Base-by-base conservation (phyloP, 1,140 invertebrate species). In the Dinoponera quadriceps region DNA sequence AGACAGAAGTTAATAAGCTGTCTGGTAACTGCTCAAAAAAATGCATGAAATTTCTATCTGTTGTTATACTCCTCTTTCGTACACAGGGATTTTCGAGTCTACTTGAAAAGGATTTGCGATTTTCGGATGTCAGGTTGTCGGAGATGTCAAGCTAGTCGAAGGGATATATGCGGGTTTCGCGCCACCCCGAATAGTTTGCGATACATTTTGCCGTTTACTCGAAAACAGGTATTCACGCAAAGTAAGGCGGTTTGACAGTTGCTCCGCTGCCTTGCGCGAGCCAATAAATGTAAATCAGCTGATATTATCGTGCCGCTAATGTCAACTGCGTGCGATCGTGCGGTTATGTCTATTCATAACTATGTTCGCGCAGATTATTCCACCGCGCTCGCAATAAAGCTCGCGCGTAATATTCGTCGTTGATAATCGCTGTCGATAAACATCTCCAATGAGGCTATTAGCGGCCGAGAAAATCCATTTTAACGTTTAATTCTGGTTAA, bases 361-460 rank as follows among this genome's bases (percentile, higher is more conserved):
- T 54, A 68, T 14, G 22, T 60, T 80, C 69, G 55, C 38, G 13
- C 54, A 11, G 62, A 71, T 71, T 59, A 80, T 80, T 59, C 20
- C 54, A 71, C 16, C 33, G 25, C 18, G 51, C 51, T 69, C 22
- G 75, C 33, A 80, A 71, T 80, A 80, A 80, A 80, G 65, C 54
- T 80, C 38, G 20, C 51, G n/a, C 38, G 48, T 80, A 80, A 80
- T 80, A 80, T 80, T 33, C 51, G 38, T 18, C 51, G 65, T 69
- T 71, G 49, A 80, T 71, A 57, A 71, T 80, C 65, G 33, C n/a
- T 71, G 51, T 71, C 51, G 54, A 80, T 80, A 80, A 80, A 80
- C 22, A 80, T 57, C 20, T 38, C 75, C 33, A 57, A 48, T 44
- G 75, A 71, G 51, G 29, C 51, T 33, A 80, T 80, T 80, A 80